Conservation (phyloP, 2,797 vertebrate species). For the Enteromius trimaculatus region DNA sequence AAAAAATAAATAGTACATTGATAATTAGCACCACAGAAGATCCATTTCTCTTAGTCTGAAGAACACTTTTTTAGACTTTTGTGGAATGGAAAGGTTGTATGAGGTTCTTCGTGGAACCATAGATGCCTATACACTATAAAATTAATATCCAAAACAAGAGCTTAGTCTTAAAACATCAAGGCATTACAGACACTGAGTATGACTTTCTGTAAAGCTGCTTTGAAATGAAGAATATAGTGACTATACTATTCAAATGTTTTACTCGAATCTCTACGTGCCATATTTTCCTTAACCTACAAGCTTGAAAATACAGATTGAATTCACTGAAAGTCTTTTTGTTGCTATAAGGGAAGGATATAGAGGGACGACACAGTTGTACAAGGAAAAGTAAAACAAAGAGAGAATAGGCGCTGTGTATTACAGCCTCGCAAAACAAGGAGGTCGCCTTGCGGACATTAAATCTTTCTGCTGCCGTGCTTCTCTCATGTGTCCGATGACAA, state of each 20-base stretch:
- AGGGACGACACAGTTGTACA: conserved; percentile 52
- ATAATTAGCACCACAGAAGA: background rate
- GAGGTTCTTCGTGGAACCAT: background rate
- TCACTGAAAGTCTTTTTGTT: conserved; percentile 33
- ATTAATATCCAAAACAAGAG: background rate
- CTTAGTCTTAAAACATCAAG: background rate
- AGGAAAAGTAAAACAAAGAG: conserved; percentile 61
- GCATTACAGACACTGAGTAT: background rate
- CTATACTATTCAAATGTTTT: background rate
- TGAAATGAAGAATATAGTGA: background rate
- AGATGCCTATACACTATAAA: background rate
- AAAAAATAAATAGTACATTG: background rate
- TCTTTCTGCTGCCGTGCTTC: conserved; percentile 61
- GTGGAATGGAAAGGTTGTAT: background rate
- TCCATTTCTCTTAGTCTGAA: background rate
- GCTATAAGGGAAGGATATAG: conserved; percentile 44
- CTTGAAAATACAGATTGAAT: conserved; percentile 34
- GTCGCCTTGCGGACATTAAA: conserved; percentile 72
- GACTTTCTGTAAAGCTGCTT: background rate
- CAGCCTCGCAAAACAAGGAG: conserved; percentile 67
- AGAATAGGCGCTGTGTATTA: conserved; percentile 70
- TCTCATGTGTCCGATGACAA: conserved; percentile 63
- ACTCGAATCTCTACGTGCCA: background rate
- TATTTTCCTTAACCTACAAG: conserved; percentile 5
- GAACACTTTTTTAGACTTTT: background rate